These are phyloP conservation scores for Todus mexicanus DNA, from an alignment of 2,797 vertebrate genomes.

Conservation along the genomic window DNA sequence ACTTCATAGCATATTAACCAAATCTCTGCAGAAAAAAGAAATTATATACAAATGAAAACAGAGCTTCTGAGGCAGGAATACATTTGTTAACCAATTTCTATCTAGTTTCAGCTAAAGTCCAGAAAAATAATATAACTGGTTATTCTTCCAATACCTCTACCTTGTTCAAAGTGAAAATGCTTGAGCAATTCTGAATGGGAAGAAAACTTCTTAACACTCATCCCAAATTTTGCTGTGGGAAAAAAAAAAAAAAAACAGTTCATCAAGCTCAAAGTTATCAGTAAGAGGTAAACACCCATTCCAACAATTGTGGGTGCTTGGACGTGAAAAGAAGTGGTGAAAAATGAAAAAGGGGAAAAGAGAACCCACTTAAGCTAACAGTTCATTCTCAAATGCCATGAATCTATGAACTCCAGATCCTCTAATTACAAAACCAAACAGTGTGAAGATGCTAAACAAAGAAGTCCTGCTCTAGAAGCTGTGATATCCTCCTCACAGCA, in stretches of 20 bases:
- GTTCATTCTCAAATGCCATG: neutral
- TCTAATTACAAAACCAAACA: neutral
- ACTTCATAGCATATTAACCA: neutral
- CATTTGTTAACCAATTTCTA: neutral
- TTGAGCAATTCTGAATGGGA: neutral
- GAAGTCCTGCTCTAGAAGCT: rapidly evolving
- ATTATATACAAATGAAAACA: neutral
- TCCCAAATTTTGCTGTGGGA: neutral
- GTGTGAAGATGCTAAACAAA: neutral
- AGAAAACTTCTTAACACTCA: neutral
- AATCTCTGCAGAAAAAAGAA: neutral
- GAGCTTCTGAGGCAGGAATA: neutral
- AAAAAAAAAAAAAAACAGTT: rapidly evolving
- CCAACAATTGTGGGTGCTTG: neutral
- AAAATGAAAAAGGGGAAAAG: neutral
- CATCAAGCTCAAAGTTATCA: neutral
- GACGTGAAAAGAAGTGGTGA: neutral
- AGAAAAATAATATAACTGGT: neutral
- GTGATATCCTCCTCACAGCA: neutral
- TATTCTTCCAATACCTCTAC: neutral
- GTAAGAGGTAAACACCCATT: neutral
- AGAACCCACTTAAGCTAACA: neutral
- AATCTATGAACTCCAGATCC: neutral
- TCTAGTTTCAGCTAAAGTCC: neutral
- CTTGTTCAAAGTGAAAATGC: neutral